Evolutionary conservation across 2,797 vertebrate genomes (phyloP).

Genomic region (Chaetodon trifasciatus): DNA sequence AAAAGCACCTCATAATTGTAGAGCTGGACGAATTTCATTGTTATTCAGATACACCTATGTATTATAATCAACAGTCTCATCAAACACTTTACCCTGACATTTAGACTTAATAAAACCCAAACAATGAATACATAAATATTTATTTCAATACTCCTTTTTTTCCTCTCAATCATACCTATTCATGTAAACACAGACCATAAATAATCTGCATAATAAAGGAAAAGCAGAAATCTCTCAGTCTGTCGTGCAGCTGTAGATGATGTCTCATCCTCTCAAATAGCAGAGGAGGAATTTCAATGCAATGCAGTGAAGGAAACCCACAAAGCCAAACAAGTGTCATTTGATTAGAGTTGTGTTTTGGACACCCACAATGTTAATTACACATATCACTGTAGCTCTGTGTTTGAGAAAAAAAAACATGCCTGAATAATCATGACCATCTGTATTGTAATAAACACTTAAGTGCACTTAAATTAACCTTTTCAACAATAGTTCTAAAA

Average conservation of each 20-base stretch:
- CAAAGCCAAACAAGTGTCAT: constrained; percentile 66
- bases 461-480: constrained; percentile 52
- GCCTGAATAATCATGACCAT: constrained; percentile 58
- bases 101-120: constrained; percentile 37
- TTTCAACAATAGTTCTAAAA: constrained; percentile 45
- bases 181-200: constrained; percentile 29
- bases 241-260: constrained; percentile 15
- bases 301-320: constrained; percentile 50
- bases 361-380: constrained; percentile 73
- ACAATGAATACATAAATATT: constrained; percentile 36
- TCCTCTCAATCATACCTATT: constrained; percentile 23
- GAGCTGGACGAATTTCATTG: constrained; percentile 22
- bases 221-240: constrained; percentile 14
- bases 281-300: constrained; percentile 53
- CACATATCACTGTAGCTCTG: constrained; percentile 45
- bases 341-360: constrained; percentile 63
- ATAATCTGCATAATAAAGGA: constrained; percentile 36
- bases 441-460: constrained; percentile 66
- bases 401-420: constrained; percentile 45
- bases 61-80: constrained; percentile 21
- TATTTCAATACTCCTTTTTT: constrained; percentile 2
- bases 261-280: constrained; percentile 51
- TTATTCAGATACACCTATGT: constrained; percentile 17
- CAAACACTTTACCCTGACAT: constrained; percentile 44
- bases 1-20: constrained; percentile 21